phyloP scores from a whole-genome alignment of 2,797 vertebrate species.

The Merluccius polli region DNA sequence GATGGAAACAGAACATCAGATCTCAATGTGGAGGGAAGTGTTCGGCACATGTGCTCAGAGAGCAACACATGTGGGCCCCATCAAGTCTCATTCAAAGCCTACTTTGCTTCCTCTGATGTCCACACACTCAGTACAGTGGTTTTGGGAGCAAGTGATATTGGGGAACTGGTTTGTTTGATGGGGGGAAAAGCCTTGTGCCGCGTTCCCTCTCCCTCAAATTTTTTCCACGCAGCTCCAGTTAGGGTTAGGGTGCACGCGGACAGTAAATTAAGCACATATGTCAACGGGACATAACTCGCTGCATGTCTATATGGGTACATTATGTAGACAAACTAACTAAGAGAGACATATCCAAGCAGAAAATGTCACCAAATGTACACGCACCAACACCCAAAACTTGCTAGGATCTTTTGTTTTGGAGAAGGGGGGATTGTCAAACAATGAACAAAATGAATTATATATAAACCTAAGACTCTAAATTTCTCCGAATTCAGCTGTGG shows the following conservation, averaged over 20 bases:
- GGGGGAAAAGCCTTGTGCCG: neutral
- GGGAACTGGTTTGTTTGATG: slow-evolving; percentile 19
- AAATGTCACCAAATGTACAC: neutral
- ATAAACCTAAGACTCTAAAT: neutral
- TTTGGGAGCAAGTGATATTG: slow-evolving; percentile 20
- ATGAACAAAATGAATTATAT: neutral
- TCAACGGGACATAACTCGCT: neutral
- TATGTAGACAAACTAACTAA: too few relatives aligned
- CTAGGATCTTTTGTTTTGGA: neutral
- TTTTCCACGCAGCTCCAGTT: neutral
- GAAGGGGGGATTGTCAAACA: neutral
- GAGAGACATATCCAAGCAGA: too few relatives aligned
- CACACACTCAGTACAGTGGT: slow-evolving; percentile 30
- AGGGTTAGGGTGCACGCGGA: neutral
- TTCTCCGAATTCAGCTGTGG: neutral
- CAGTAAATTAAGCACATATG: slow-evolving; percentile 22
- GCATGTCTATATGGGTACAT: neutral
- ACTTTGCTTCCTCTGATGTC: slow-evolving; percentile 28
- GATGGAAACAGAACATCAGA: slow-evolving; percentile 20
- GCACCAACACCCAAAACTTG: neutral
- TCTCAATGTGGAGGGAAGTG: slow-evolving; percentile 6
- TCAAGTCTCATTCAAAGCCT: slow-evolving; percentile 38
- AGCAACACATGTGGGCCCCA: slow-evolving; percentile 37
- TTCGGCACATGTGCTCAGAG: neutral
- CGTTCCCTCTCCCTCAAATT: neutral